Percentiles rank a stretch among this genome's conserved stretches.
These are phyloP conservation scores for Ginglymostoma cirratum DNA, from an alignment of 2,113 vertebrate genomes.

Conservation along the genomic window DNA sequence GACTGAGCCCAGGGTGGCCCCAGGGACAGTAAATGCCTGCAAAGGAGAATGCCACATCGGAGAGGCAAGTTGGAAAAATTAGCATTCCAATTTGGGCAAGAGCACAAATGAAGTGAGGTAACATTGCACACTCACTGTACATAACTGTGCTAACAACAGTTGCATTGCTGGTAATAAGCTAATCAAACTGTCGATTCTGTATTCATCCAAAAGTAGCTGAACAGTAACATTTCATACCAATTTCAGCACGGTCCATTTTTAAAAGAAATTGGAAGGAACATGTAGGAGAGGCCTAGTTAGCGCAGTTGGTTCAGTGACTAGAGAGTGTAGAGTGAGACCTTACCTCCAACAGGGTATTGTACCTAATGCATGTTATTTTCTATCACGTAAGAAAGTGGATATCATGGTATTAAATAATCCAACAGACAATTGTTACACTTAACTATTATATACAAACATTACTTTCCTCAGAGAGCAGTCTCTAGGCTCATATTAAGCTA, in stretches of 20 bases:
- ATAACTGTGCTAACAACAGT: not conserved
- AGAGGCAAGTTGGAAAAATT: not conserved
- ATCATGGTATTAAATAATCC: no score
- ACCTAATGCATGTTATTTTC: no score
- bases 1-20: no score
- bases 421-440: no score
- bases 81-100: not conserved
- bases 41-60: not conserved
- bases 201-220: not conserved
- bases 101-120: not conserved
- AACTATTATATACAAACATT: no score
- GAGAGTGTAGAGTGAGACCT: not conserved
- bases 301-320: not conserved
- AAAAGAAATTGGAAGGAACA: not conserved
- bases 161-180: not conserved
- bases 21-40: not conserved
- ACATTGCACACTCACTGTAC: not conserved
- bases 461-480: no score
- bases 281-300: not conserved
- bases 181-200: not conserved
- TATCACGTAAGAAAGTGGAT: no score
- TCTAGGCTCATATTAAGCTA: no score
- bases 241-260: not conserved
- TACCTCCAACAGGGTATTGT: no score
- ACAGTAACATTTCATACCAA: not conserved